Conservation (phyloP, 1,140 invertebrate genomes). For the Lerema accius region DNA sequence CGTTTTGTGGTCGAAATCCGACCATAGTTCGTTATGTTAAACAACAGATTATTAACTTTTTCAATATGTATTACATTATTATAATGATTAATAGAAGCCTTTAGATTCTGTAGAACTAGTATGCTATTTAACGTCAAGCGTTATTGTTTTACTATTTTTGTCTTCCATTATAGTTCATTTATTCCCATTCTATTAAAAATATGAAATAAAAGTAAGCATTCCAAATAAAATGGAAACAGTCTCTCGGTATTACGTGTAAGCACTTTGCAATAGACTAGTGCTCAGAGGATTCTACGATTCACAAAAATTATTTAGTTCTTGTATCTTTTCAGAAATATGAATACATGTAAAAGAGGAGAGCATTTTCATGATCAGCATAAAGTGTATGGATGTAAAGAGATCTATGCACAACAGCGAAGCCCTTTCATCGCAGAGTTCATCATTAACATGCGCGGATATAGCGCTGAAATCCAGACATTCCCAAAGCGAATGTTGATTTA, state of each 20-base stretch:
- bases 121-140: too few relatives aligned
- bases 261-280: not conserved
- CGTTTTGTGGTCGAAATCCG: too few relatives aligned
- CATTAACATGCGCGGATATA: slow-evolving; percentile 19
- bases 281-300: not conserved
- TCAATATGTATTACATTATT: too few relatives aligned
- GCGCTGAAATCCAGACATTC: slow-evolving; percentile 14
- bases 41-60: too few relatives aligned
- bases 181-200: not conserved
- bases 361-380: slow-evolving; percentile 6
- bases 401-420: slow-evolving; percentile 1
- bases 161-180: not conserved
- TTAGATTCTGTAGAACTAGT: too few relatives aligned
- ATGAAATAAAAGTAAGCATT: not conserved
- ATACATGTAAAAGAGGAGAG: slow-evolving; percentile 4
- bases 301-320: slow-evolving; percentile 5
- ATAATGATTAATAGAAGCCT: too few relatives aligned
- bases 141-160: not conserved
- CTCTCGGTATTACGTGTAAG: not conserved
- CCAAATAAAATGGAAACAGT: not conserved
- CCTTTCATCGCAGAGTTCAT: slow-evolving; percentile 17
- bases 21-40: too few relatives aligned
- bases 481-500: slow-evolving; percentile 28
- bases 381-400: slow-evolving; percentile 6
- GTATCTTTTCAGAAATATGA: slow-evolving; percentile 6